Evolutionary conservation across 2,888 invertebrate genomes (phyloP).

Genomic region (Sycophila texana): DNA sequence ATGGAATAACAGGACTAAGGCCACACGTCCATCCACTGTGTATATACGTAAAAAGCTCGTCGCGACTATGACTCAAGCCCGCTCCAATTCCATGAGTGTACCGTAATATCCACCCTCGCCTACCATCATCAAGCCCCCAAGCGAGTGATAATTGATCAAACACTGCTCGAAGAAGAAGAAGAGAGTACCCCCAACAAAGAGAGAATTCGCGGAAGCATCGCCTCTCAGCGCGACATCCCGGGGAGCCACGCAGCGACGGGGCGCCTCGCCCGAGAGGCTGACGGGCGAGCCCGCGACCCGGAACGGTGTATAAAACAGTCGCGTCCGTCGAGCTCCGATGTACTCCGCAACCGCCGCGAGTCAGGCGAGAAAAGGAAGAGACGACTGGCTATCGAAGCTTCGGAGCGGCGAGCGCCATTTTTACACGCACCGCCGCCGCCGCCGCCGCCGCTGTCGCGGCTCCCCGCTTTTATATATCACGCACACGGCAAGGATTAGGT

Average conservation of each 20-base stretch:
- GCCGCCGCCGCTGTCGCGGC: constrained; percentile 18
- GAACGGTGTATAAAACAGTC: no score
- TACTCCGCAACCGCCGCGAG: no score
- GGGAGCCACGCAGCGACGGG: neutral
- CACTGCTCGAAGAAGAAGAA: neutral
- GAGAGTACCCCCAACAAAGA: neutral
- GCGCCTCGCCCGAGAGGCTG: neutral
- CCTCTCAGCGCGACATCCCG: neutral
- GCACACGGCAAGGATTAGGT: neutral
- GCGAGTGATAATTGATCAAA: no score
- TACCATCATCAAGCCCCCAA: no score
- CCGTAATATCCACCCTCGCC: no score
- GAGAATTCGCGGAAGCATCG: neutral
- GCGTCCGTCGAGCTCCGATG: no score
- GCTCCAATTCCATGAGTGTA: no score
- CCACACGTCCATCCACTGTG: no score
- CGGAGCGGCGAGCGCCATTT: constrained; percentile 69
- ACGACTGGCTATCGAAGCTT: constrained; percentile 30
- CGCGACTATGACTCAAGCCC: no score
- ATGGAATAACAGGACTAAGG: no score
- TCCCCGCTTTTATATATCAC: neutral
- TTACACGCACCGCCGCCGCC: constrained; percentile 64
- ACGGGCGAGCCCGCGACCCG: neutral
- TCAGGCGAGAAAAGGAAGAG: neutral
- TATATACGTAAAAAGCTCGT: no score